Percentiles rank a stretch among this genome's conserved stretches.
phyloP scores from a whole-genome alignment of 2,888 invertebrate species.

The Drosophila falleni region DNA sequence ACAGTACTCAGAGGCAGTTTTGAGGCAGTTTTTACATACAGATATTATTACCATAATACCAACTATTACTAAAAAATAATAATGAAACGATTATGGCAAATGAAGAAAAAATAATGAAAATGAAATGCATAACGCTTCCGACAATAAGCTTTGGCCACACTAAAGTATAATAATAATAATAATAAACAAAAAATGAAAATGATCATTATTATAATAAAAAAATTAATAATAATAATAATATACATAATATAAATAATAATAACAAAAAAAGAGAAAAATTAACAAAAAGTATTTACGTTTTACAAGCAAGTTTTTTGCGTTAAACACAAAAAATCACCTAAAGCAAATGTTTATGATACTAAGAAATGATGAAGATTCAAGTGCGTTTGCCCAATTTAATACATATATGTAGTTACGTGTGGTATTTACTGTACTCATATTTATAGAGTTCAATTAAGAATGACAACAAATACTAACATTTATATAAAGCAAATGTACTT shows the following conservation, averaged over 20 bases:
- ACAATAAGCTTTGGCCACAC: constrained; percentile 85
- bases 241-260: constrained; percentile 9
- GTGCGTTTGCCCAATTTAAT: constrained; percentile 56
- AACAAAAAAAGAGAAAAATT: constrained; percentile 13
- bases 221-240: constrained; percentile 22
- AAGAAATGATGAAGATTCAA: constrained; percentile 3
- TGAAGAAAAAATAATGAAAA: constrained; percentile 26
- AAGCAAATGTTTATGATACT: constrained; percentile 32
- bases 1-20: constrained; percentile 33
- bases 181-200: constrained; percentile 6
- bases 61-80: constrained; percentile 39
- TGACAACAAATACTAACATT: constrained; percentile 19
- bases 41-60: constrained; percentile 27
- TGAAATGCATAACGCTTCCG: constrained; percentile 84
- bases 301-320: constrained; percentile 63
- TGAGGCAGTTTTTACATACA: constrained; percentile 44
- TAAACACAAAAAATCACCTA: constrained; percentile 21
- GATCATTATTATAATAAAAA: background rate
- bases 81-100: constrained; percentile 21
- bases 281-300: constrained; percentile 49
- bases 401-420: constrained; percentile 53
- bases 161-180: constrained; percentile 52
- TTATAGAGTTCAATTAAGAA: constrained; percentile 63
- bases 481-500: constrained; percentile 62
- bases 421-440: constrained; percentile 67